Base-by-base conservation (phyloP, 1,140 invertebrate genomes). In the Drosophila nannoptera region DNA sequence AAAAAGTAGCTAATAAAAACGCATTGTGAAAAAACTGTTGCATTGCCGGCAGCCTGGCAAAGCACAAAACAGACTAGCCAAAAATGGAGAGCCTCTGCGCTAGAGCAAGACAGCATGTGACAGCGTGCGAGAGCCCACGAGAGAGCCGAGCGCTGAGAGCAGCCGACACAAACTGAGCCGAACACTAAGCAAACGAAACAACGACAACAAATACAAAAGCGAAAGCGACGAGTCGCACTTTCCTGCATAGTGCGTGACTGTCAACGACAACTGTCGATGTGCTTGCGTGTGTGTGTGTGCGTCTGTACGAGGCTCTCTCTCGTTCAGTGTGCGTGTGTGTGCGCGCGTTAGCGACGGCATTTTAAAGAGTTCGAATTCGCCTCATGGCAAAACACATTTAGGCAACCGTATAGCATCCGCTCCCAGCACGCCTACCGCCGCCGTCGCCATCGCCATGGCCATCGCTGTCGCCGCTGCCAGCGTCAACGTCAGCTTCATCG, bases 131-230 rank as follows among this genome's bases (percentile, higher is more conserved):
- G 48, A 36, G 42, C 12, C 22, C 22, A 1, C 32, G n/a, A 12
- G 38, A 11, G 40, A 59, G 22, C 7, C 4, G 14, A n/a, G 65
- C 46, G 42, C 42, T 22, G 46, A 55, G 22, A 45, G 12, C 22
- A 78, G 46, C 61, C 49, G 31, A 38, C 50, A 53, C 61, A 66
- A 65, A 61, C 33, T 60, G 33, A 46, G 35, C 43, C 67, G 62
- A 67, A 48, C 54, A 60, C 73, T 66, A 76, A 56, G 42, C 43
- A 60, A 58, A 59, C 68, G 77, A 66, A 61, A 70, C 63, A 70
- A 67, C 78, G 64, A 70, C 63, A 70, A 67, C 78, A 78, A 84
- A 86, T 65, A 86, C 80, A 84, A 84, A 84, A 84, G 80, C 81
- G 80, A 84, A 84, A 84, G 80, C 80, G 60, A 83, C 80, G 75